Percentiles rank a stretch among this genome's conserved stretches.
These are phyloP conservation scores for Eutolmus rufibarbis DNA, from an alignment of 2,888 invertebrate species.

Conservation along the genomic window DNA sequence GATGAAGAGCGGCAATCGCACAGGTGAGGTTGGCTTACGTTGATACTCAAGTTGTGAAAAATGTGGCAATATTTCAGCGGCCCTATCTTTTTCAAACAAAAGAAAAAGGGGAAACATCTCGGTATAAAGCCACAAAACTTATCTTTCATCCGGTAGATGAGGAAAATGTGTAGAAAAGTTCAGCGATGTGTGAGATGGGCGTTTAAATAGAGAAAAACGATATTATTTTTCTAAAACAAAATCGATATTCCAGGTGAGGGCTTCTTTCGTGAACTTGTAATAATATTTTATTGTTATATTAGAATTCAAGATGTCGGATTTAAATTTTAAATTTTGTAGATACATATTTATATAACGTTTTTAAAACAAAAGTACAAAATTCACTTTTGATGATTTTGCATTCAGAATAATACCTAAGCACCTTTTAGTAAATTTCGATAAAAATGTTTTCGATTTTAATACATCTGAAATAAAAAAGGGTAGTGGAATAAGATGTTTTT, in stretches of 20 bases:
- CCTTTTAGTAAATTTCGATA: no score
- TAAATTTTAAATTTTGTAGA: no score
- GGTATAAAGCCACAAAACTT: neutral
- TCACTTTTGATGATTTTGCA: no score
- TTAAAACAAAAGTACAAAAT: no score
- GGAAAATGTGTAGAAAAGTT: neutral
- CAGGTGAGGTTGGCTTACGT: neutral
- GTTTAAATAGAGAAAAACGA: neutral
- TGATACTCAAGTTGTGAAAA: neutral
- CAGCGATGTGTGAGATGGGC: neutral
- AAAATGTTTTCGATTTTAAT: no score
- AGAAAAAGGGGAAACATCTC: neutral
- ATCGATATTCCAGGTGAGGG: neutral
- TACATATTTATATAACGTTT: no score
- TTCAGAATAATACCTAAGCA: no score
- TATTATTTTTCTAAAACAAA: neutral
- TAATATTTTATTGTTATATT: neutral
- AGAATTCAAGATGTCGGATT: no score
- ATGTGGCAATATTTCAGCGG: constrained; percentile 17
- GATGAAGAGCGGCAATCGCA: neutral
- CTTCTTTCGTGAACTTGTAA: neutral
- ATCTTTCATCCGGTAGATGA: neutral
- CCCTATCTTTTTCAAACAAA: constrained; percentile 12
- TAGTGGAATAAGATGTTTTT: no score
- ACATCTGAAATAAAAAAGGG: no score